Base-by-base conservation (phyloP, 2,888 invertebrate species). In the Aphidius colemani region DNA sequence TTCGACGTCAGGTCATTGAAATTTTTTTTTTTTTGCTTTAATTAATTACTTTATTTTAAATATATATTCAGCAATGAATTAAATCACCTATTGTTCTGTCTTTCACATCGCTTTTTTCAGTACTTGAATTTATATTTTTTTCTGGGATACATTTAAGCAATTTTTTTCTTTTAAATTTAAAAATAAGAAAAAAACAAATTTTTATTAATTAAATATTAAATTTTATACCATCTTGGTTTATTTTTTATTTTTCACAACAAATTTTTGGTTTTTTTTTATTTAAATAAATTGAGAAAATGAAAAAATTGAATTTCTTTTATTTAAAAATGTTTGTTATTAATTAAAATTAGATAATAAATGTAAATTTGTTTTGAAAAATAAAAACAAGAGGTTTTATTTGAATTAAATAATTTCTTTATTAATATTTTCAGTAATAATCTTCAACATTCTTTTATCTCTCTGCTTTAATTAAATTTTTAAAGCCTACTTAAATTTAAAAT, bases 401-500 rank as follows among this genome's bases (percentile, higher is more conserved):
- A 51, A 51, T n/a, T 30, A 30, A 30, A 30, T 30, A 30, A 30
- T 30, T 30, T 5, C 3, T 30, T 30, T 30, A 30, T 30, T 30
- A 5, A 5, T 30, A 30, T 30, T 30, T 30, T 5, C 39, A 64
- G 55, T 67, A 46, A 59, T 66, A 46, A 53, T 64, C 53, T 63
- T 41, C 13, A 60, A 65, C 53, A 57, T 46, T 7, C 53, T 43
- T 50, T 57, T 55, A 59, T 61, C 53, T 40, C 63, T 64, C 56
- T 64, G 63, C 59, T 66, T 65, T 65, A 64, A 48, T 70, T 70
- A 64, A 67, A 67, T 65, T 61, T 39, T 64, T 51, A 64, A 68
- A 61, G 49, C 62, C 60, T 66, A 66, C 58, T 68, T 67, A 71
- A 71, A 64, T 69, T 72, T 73, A 73, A 72, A 71, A 69, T 75